A percentile compares a stretch with the other conserved stretches of the same genome.
Conservation (phyloP, 1,140 invertebrate genomes). For the Pemphigus obesinymphae region DNA sequence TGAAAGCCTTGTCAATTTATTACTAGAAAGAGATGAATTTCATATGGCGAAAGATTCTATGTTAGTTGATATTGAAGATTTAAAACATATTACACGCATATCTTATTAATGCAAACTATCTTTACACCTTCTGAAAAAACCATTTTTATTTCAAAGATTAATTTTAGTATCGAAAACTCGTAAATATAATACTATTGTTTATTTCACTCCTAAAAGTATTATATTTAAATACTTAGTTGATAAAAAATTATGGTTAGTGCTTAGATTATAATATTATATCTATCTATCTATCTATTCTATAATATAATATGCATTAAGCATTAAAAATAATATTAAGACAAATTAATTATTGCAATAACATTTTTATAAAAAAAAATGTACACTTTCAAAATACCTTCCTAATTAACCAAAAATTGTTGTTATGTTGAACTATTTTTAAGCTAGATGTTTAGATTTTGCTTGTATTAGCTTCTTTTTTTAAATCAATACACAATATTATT, state of each 20-base stretch:
- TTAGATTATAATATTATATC: background rate
- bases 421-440: too few species aligned
- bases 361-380: too few species aligned
- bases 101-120: slow-evolving; percentile 52
- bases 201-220: background rate
- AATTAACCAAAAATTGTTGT: background rate
- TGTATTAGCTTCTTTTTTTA: background rate
- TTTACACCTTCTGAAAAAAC: background rate
- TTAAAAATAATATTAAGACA: too few species aligned
- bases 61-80: slow-evolving; percentile 93
- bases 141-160: background rate
- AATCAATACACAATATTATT: slow-evolving; percentile 13
- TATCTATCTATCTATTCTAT: too few species aligned
- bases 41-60: slow-evolving; percentile 97
- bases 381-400: too few species aligned
- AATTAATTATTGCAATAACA: too few species aligned
- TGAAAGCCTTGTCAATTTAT: slow-evolving; percentile 77
- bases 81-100: slow-evolving; percentile 73
- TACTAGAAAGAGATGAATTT: slow-evolving; percentile 85
- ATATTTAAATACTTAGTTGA: background rate
- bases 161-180: slow-evolving; percentile 10
- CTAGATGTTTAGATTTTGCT: too few species aligned
- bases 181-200: background rate
- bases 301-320: too few species aligned
- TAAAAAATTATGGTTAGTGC: background rate